A percentile compares a stretch with the other conserved stretches of the same genome.
These are phyloP conservation scores for Brachypalpus laphriformis DNA, from an alignment of 2,888 invertebrate genomes.

Conservation along the genomic window DNA sequence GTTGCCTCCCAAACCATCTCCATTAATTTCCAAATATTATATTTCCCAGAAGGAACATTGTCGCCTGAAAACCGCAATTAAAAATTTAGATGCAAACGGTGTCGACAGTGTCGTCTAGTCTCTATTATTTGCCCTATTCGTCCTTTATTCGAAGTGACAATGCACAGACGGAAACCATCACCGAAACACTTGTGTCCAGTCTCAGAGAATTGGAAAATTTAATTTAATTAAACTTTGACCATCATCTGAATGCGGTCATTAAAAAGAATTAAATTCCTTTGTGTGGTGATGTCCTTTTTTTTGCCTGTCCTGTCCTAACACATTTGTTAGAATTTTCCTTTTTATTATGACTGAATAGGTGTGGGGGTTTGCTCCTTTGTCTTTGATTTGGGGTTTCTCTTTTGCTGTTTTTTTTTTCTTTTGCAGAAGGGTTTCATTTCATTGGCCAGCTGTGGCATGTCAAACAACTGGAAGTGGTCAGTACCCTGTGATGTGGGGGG, in stretches of 20 bases:
- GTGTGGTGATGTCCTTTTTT: constrained; percentile 51
- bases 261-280: constrained; percentile 53
- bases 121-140: background rate
- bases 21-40: constrained; percentile 14
- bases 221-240: constrained; percentile 61
- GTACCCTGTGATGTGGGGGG: background rate
- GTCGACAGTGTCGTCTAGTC: constrained; percentile 13
- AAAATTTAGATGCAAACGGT: constrained; percentile 49
- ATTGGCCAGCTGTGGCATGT: constrained; percentile 22
- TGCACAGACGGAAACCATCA: constrained; percentile 12
- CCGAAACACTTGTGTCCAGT: constrained; percentile 43
- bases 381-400: constrained; percentile 27
- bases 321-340: constrained; percentile 35
- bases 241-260: constrained; percentile 50
- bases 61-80: constrained; percentile 36
- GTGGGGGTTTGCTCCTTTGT: constrained; percentile 7
- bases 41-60: background rate
- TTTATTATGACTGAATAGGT: constrained; percentile 1
- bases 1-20: background rate
- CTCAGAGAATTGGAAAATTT: constrained; percentile 41
- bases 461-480: background rate
- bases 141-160: background rate
- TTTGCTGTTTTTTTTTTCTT: background rate
- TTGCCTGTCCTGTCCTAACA: constrained; percentile 14
- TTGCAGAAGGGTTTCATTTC: background rate